A percentile compares a stretch with the other conserved stretches of the same genome.
Evolutionary conservation across 2,888 invertebrate species (phyloP).

Genomic region (Bombyx huttoni): DNA sequence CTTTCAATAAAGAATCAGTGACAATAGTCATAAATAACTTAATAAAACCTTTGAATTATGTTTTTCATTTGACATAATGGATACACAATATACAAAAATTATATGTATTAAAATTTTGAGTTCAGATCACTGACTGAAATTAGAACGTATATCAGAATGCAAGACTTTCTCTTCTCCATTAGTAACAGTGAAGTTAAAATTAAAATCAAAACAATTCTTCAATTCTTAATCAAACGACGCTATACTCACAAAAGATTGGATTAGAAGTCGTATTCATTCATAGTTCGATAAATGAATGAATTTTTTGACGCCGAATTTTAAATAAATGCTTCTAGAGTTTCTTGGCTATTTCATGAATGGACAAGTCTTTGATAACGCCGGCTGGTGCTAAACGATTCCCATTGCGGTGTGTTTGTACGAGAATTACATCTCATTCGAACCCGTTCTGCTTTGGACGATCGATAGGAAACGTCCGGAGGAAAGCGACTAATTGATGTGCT

Average conservation of each 20-base stretch:
- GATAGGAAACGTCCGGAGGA: conserved; percentile 21
- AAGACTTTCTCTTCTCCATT: too few species aligned
- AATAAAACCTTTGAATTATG: too few species aligned
- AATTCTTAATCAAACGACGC: too few species aligned
- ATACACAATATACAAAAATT: too few species aligned
- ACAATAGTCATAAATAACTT: background rate
- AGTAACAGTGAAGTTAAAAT: too few species aligned
- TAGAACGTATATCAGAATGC: too few species aligned
- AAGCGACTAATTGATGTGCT: background rate
- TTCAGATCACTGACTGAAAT: too few species aligned
- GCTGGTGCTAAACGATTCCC: conserved; percentile 38
- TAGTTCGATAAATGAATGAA: background rate
- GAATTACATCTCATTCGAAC: conserved; percentile 43
- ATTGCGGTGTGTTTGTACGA: conserved; percentile 33
- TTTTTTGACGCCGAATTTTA: background rate
- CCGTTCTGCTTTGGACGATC: conserved; percentile 22
- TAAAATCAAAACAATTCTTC: too few species aligned
- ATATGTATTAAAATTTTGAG: too few species aligned
- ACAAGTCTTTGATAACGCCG: conserved; percentile 24
- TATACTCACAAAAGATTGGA: too few species aligned
- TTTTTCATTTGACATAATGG: too few species aligned
- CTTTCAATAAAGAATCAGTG: conserved; percentile 14
- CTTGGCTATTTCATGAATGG: conserved; percentile 20
- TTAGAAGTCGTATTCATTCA: background rate
- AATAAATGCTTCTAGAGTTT: conserved; percentile 1